Base-by-base conservation (phyloP, 2,797 vertebrate species). In the Scomberomorus guttatus region DNA sequence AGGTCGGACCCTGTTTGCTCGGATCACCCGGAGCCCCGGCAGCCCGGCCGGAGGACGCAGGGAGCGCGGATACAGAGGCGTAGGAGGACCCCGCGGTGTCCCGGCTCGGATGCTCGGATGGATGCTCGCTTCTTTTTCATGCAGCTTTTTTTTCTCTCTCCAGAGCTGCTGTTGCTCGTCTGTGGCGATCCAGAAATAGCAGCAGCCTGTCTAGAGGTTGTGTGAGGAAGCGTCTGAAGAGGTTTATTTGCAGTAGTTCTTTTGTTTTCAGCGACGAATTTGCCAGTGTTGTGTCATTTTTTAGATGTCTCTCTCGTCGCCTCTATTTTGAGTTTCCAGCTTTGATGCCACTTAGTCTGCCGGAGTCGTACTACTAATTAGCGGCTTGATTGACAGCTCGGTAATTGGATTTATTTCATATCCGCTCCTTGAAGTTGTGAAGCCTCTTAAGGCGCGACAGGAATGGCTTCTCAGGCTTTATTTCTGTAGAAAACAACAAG, bases 351-450 rank as follows among this genome's bases (percentile, higher is more conserved):
- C 83, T 84, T 80, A 85, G 81, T 89, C 88, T 87, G 86, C 75
- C 56, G 59, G 86, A 90, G 85, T 83, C 80, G 69, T 48, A 81
- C 91, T 48, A 81, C 90, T 92, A 90, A 93, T 93, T 91, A 93
- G 80, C 60, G 54, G 46, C 72, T 60, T 93, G 92, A 93, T 80
- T 91, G 92, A 92, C 92, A 93, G 89, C 88, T 89, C 70, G 1
- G 82, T 93, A 91, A 93, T 92, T 93, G 90, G 91, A 93, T 92
- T 93, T 91, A 90, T 93, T 93, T 93, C 84, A 90, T 94, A 91
- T 90, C 90, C 85, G 87, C 86, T 92, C 80, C 91, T 91, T 91
- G 90, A 93, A 92, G 90, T 91, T 92, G 84, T 89, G 87, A 83
- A 90, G 86, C 85, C 81, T 93, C 86, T 88, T 81, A 86, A 78